Base-by-base conservation (phyloP, 1,140 invertebrate species). In the Plodia interpunctella region DNA sequence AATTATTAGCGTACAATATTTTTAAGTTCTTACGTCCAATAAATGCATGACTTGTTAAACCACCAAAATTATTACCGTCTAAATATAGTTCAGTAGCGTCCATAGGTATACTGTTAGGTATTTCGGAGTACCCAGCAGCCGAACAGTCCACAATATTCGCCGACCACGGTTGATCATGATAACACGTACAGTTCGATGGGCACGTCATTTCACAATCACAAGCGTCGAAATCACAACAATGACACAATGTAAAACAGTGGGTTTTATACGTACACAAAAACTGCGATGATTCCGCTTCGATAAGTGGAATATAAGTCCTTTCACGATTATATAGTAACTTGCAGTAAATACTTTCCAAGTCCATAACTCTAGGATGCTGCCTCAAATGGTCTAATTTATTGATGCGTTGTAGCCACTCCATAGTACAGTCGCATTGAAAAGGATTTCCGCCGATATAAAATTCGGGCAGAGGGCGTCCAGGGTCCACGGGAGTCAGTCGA, bases 191-290 rank as follows among this genome's bases (percentile, higher is more conserved):
- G 83, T 98, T 97, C 49, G 93, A 94, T 13, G 97, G 97, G 83
- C 97, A 98, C 54, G 95, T 97, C 96, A 97, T 97, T 92, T 97
- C 96, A 90, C 96, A 98, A 90, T 97, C 96, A 90, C 97, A 98
- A 54, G 97, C 96, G 81, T 97, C 96, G 85, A 97, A 98, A 85
- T 97, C 97, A 86, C 97, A 98, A 90, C 97, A 98, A 79, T 98
- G 96, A 76, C 97, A 98, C 44, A 97, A 91, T 3, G 96, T 94
- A 82, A 97, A 98, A 90, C 97, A 98, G 76, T 98, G 97, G 8
- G 95, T 95, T 85, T 97, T 95, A 88, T 98, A 98, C 51, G 94
- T 94, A 91, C 97, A 98, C 52, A 98, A 91, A 88, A 98, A 98
- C 86, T 98, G 96, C 57, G 95, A 96, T 1, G 95, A 92, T 78